These are phyloP conservation scores for Triplophysa yarkandensis DNA, from an alignment of 2,797 vertebrate genomes.

Conservation along the genomic window DNA sequence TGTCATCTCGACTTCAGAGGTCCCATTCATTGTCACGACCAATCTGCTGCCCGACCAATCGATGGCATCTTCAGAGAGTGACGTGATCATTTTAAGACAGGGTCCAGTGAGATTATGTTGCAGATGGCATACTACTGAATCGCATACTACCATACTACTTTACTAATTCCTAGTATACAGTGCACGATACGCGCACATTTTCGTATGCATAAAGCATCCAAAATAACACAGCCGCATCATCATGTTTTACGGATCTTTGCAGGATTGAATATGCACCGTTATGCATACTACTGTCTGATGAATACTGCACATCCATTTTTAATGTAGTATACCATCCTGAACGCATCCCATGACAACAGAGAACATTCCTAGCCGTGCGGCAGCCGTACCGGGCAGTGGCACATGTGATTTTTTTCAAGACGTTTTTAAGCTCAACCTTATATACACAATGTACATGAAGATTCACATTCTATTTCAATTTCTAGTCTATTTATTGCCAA, in stretches of 20 bases:
- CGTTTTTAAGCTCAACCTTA: slow-evolving; percentile 42
- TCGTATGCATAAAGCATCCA: background rate
- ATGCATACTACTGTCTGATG: background rate
- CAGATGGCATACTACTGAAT: background rate
- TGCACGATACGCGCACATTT: background rate
- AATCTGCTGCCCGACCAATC: background rate
- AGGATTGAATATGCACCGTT: background rate
- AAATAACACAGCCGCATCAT: background rate
- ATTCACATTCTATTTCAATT: slow-evolving; percentile 46
- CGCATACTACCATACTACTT: background rate
- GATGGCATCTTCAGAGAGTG: slow-evolving; percentile 2
- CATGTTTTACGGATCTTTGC: background rate
- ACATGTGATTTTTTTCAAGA: slow-evolving; percentile 32
- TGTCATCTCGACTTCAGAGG: background rate
- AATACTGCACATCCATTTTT: background rate
- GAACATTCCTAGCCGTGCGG: slow-evolving; percentile 41
- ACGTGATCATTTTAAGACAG: slow-evolving; percentile 24
- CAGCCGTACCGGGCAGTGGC: slow-evolving; percentile 38
- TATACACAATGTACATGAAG: slow-evolving; percentile 46
- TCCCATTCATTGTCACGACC: background rate
- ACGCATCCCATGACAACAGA: slow-evolving; percentile 7
- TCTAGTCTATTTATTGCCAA: slow-evolving; percentile 57
- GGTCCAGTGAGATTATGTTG: slow-evolving; percentile 32
- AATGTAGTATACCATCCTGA: background rate
- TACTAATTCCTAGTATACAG: background rate